A percentile compares a stretch with the other conserved stretches of the same genome.
phyloP scores from a whole-genome alignment of 1,140 invertebrate species.

The Apocrypta bakeri region DNA sequence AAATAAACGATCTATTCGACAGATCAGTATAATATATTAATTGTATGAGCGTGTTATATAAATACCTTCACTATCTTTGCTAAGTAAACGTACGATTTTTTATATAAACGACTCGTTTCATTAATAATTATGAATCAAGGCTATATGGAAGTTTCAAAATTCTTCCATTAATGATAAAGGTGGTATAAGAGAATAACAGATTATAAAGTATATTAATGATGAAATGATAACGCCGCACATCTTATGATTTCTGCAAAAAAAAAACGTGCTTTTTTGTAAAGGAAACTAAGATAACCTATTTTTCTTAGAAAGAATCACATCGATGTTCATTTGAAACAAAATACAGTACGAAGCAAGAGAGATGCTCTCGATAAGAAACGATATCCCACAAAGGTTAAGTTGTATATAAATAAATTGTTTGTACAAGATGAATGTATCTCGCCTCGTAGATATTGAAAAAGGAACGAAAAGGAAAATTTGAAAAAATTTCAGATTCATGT shows the following conservation, averaged over 20 bases:
- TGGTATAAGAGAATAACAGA: neutral
- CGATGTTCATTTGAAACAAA: slow-evolving; percentile 11
- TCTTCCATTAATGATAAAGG: slow-evolving; percentile 33
- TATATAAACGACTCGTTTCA: slow-evolving; percentile 37
- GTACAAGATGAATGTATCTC: slow-evolving; percentile 46
- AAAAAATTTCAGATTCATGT: slow-evolving; percentile 36
- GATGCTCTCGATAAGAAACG: slow-evolving; percentile 14
- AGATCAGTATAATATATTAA: slow-evolving; percentile 34
- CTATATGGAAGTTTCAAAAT: slow-evolving; percentile 30
- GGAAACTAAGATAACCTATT: slow-evolving; percentile 11
- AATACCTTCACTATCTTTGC: slow-evolving; percentile 42
- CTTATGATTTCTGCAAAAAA: slow-evolving; percentile 17
- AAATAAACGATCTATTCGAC: slow-evolving; percentile 23
- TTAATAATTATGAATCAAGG: slow-evolving; percentile 26
- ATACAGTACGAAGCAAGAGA: slow-evolving; percentile 19
- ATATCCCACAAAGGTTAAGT: slow-evolving; percentile 35
- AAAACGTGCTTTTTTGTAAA: neutral
- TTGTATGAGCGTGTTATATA: slow-evolving; percentile 39
- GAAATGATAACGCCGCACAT: slow-evolving; percentile 6
- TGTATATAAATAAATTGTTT: slow-evolving; percentile 50
- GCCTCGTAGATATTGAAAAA: slow-evolving; percentile 41
- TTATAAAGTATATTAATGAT: slow-evolving; percentile 12
- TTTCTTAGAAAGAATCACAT: slow-evolving; percentile 14
- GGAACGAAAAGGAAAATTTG: slow-evolving; percentile 9
- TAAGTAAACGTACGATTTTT: slow-evolving; percentile 26